phyloP scores from a whole-genome alignment of 2,113 vertebrate genomes.

The Pangasianodon hypophthalmus region DNA sequence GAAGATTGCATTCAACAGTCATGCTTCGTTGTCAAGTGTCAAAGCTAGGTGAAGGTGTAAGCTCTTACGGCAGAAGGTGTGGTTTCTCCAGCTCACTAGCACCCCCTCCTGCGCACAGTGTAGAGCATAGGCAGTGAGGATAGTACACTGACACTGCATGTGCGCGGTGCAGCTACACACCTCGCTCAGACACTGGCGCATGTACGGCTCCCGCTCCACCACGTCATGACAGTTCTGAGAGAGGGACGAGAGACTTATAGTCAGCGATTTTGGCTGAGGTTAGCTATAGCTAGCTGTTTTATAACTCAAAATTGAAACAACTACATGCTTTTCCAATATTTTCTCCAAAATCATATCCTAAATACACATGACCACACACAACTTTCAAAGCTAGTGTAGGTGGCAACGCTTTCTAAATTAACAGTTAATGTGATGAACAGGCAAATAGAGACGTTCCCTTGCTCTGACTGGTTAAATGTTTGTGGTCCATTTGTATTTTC shows the following conservation, averaged over 20 bases:
- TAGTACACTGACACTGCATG: slow-evolving; percentile 74
- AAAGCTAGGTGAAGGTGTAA: not conserved
- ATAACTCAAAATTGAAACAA: not conserved
- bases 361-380: not conserved
- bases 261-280: not conserved
- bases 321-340: not conserved
- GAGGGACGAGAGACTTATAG: not conserved
- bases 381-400: not conserved
- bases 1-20: not conserved
- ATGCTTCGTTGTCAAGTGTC: not conserved
- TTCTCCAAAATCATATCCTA: not conserved
- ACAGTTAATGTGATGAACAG: not conserved
- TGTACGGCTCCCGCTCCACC: slow-evolving; percentile 78
- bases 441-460: not conserved
- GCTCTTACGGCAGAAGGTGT: slow-evolving; percentile 81
- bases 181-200: slow-evolving; percentile 76
- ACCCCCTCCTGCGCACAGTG: slow-evolving; percentile 81
- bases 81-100: slow-evolving; percentile 77
- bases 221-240: slow-evolving; percentile 79
- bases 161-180: slow-evolving; percentile 74
- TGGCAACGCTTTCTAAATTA: not conserved
- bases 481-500: not conserved
- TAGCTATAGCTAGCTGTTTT: not conserved
- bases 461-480: not conserved
- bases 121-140: slow-evolving; percentile 78